phyloP scores from a whole-genome alignment of 2,797 vertebrate genomes.

The Onychomys torridus region DNA sequence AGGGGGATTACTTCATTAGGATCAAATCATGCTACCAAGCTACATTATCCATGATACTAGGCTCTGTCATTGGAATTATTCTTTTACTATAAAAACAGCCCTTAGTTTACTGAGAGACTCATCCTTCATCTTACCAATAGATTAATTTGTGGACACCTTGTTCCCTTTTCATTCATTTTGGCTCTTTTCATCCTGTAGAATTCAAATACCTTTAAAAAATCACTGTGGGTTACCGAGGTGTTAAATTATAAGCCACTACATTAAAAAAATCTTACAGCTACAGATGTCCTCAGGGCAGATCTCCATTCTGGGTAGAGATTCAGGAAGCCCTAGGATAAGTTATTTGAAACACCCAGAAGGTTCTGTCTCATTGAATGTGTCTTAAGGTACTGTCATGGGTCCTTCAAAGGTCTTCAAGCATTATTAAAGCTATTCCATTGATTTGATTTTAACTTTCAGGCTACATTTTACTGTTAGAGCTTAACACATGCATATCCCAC shows the following conservation, averaged over 20 bases:
- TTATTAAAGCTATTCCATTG: not conserved
- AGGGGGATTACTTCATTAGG: not conserved
- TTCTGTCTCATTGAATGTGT: not conserved
- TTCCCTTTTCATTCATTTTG: not conserved
- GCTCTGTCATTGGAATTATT: not conserved
- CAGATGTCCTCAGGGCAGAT: not conserved
- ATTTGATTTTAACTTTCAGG: conserved; percentile 29
- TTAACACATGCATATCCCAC: not conserved
- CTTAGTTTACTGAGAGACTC: not conserved
- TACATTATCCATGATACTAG: not conserved
- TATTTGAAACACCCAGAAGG: not conserved
- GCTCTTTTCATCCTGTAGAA: not conserved
- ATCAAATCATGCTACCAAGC: not conserved
- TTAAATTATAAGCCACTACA: conserved; percentile 12
- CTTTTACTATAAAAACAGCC: not conserved
- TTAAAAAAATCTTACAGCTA: not conserved
- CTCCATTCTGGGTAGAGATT: not conserved
- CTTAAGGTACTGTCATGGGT: not conserved
- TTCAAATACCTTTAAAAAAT: conserved; percentile 13
- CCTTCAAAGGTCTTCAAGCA: conserved; percentile 23
- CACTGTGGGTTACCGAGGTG: not conserved
- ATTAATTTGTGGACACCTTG: not conserved
- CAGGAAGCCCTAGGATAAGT: not conserved
- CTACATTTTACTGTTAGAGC: conserved; percentile 28
- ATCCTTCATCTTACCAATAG: not conserved